Evolutionary conservation across 2,888 invertebrate species (phyloP), one percentile per base, ranked within the genome.

Genomic region (Leptopilina myrica): DNA sequence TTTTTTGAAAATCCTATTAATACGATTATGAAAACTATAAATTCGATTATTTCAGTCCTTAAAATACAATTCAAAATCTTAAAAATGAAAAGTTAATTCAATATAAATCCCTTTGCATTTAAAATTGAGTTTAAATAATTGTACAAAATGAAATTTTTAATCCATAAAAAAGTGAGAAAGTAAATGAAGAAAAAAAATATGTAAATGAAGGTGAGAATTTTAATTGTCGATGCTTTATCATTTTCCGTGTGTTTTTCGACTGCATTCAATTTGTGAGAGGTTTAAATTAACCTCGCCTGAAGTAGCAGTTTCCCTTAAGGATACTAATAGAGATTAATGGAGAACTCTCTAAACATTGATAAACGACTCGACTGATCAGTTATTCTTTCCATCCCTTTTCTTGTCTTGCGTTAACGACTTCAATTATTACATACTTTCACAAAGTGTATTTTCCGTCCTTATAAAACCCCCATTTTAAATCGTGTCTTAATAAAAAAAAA

Each of bases 271-370:
- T 73, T 73, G 9, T 33, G 33, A 9, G 5, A 56, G 43, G 53
- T 56, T 73, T 33, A n/a, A 73, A 73, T 53, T 73, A 26, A 56
- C 53, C 5, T 12, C 46, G 26, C 26, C 8, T 33, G 56, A 73
- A 56, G 33, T 26, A n/a, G 33, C n/a, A 26, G 43, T 5, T n/a
- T 26, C 53, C 56, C 53, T 11, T n/a, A 56, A 73, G 53, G 56
- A 53, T 53, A 53, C 73, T 73, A 73, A 73, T 73, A 73, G 56
- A 73, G 56, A 73, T 73, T 73, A 73, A 73, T 73, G 73, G 26
- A 73, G 69, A 73, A 20, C 33, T 69, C 56, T 53, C n/a, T 56
- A n/a, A 73, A 73, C 56, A 73, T 73, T 73, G 73, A 73, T 73
- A 73, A 73, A 73, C 56, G 73, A 73, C 56, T 56, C 56, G 9